Percentiles rank a stretch among this genome's conserved stretches.
Evolutionary conservation across 2,113 vertebrate genomes (phyloP).

Genomic region (Corvus cornix): DNA sequence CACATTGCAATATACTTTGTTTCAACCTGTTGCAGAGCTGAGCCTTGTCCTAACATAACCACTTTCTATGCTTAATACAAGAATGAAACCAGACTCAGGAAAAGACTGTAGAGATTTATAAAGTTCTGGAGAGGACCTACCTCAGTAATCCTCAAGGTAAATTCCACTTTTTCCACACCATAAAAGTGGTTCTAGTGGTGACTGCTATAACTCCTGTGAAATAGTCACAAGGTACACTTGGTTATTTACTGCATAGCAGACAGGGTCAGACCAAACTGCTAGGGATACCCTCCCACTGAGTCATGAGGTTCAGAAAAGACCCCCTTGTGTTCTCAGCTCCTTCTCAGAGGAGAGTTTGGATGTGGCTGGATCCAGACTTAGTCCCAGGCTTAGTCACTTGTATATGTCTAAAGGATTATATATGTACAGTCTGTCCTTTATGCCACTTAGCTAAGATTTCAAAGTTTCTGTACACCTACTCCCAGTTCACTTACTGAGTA

Average conservation of each 20-base stretch:
- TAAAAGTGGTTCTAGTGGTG: background rate
- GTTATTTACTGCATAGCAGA: background rate
- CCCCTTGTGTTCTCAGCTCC: background rate
- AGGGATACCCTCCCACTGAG: background rate
- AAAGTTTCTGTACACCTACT: background rate
- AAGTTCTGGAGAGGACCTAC: background rate
- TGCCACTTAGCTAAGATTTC: background rate
- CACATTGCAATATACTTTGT: background rate
- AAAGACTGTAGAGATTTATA: background rate
- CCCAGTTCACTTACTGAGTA: background rate
- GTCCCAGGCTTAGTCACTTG: background rate
- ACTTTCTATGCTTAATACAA: background rate
- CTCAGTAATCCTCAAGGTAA: background rate
- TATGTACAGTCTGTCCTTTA: background rate
- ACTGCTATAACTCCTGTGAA: background rate
- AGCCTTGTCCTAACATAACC: background rate
- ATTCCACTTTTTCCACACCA: background rate
- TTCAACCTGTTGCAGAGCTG: background rate
- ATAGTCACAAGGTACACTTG: background rate
- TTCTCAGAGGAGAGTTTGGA: background rate
- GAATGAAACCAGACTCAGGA: background rate
- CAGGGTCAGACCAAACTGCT: background rate
- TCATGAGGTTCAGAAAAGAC: background rate
- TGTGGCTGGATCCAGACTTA: fast-evolving
- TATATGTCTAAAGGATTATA: background rate